Conservation (phyloP, 2,797 vertebrate species). For the Hoplostethus atlanticus region DNA sequence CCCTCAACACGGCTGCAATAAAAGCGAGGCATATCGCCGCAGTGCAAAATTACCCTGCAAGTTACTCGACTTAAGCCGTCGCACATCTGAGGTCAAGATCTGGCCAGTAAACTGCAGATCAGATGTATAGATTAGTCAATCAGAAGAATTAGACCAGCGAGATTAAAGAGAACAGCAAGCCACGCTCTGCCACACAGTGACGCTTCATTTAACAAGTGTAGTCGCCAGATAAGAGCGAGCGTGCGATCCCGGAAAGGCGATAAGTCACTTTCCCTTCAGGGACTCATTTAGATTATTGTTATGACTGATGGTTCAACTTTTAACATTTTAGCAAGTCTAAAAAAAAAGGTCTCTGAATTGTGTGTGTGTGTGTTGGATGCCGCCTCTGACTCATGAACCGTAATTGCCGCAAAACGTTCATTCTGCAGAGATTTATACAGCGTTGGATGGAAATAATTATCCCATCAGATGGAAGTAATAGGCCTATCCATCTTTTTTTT, state of each 20-base stretch:
- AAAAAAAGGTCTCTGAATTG: constrained; percentile 8
- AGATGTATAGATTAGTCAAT: constrained; percentile 25
- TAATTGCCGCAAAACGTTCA: constrained; percentile 8
- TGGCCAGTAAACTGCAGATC: constrained; percentile 35
- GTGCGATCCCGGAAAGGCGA: constrained; percentile 2
- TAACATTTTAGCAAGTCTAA: constrained; percentile 8
- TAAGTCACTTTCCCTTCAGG: constrained; percentile 33
- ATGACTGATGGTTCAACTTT: constrained; percentile 21
- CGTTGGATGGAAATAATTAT: constrained; percentile 12
- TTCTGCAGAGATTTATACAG: constrained; percentile 28
- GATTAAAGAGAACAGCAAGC: constrained; percentile 24
- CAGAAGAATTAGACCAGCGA: not conserved
- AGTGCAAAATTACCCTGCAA: no score
- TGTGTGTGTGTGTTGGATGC: no score
- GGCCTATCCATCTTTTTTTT: constrained; percentile 39
- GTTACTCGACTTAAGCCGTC: not conserved
- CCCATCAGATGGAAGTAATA: constrained; percentile 28
- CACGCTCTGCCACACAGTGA: constrained; percentile 65
- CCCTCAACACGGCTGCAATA: constrained; percentile 4
- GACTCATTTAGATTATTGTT: constrained; percentile 20
- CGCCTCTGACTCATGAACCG: constrained; percentile 17
- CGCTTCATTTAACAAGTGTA: constrained; percentile 27
- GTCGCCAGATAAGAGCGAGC: not conserved
- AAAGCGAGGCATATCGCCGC: not conserved
- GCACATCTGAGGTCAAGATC: constrained; percentile 36